These are phyloP conservation scores for Eupithecia exiguata DNA, from an alignment of 2,888 invertebrate species.

Conservation along the genomic window DNA sequence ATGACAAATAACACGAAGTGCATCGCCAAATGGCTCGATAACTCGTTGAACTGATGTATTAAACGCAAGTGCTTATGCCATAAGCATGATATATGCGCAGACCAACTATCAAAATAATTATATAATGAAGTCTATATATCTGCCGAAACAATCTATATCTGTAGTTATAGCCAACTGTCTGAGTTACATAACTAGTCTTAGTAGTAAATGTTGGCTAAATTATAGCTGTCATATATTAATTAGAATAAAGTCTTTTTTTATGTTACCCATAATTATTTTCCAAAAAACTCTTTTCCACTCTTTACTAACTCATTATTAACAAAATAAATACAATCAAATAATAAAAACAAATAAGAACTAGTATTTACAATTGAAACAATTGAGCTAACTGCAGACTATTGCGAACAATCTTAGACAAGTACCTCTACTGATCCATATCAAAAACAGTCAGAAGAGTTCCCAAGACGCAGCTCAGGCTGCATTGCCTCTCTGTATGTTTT, in stretches of 20 bases:
- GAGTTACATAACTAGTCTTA: neutral
- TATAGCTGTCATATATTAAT: neutral
- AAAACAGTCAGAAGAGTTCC: too few species aligned
- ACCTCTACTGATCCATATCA: too few species aligned
- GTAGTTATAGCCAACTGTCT: neutral
- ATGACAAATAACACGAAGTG: conserved; percentile 67
- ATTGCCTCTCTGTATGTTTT: too few species aligned
- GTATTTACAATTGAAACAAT: too few species aligned
- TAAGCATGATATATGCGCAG: conserved; percentile 39
- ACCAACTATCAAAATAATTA: neutral
- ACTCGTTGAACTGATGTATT: conserved; percentile 71
- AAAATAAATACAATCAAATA: too few species aligned
- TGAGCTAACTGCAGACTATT: too few species aligned
- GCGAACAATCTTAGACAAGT: too few species aligned
- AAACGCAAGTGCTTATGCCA: conserved; percentile 62
- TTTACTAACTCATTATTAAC: too few species aligned
- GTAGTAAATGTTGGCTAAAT: neutral
- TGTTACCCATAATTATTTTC: neutral
- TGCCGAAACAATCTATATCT: neutral
- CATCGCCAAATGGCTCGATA: conserved; percentile 72
- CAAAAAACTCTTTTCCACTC: too few species aligned
- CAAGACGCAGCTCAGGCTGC: too few species aligned
- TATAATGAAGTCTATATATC: neutral
- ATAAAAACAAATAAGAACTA: too few species aligned
- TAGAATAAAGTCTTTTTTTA: too few species aligned